Evolutionary conservation across 2,888 invertebrate species (phyloP), one percentile per base, ranked within the genome.

Genomic region (Calameuta pallipes): DNA sequence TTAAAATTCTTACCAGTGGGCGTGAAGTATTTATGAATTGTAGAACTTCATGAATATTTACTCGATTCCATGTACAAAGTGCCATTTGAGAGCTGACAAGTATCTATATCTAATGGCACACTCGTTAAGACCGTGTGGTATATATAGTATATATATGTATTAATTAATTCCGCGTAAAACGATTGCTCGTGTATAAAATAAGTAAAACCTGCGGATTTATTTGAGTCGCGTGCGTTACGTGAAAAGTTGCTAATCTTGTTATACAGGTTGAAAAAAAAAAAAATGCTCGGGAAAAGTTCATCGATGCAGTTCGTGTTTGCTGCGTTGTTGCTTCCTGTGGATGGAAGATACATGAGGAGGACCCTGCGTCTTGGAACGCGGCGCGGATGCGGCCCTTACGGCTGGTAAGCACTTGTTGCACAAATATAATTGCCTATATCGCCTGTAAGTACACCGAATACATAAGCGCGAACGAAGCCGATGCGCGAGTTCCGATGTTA

Each of bases 331-430:
- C 56, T 56, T 56, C 56, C 56, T 23, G 9, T 6, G 56, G 23
- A 23, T 23, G 56, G 56, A 56, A 23, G 23, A n/a, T 34, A 56
- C 56, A 68, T 13, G 15, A 34, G 74, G 35, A n/a, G 15, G n/a
- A 31, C 13, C 74, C 56, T 56, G 56, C 56, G 56, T 30, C 75
- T 23, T 23, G 71, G 69, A 74, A 73, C 68, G 34, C 71, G 31
- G 71, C 71, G 30, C 31, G 31, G 71, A 71, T 30, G 71, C 71
- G 15, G 33, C 71, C 34, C 30, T 34, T 71, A 71, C 71, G 33
- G 33, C 71, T 13, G 81, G 80, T 77, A 79, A 84, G 80, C 84
- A 83, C 81, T 83, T 84, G 84, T 83, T 82, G 41, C 78, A 74
- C 74, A 76, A 79, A 79, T 77, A 79, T 81, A 82, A 81, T 80